Base-by-base conservation (phyloP, 1,140 invertebrate genomes). In the Lucilia sericata region DNA sequence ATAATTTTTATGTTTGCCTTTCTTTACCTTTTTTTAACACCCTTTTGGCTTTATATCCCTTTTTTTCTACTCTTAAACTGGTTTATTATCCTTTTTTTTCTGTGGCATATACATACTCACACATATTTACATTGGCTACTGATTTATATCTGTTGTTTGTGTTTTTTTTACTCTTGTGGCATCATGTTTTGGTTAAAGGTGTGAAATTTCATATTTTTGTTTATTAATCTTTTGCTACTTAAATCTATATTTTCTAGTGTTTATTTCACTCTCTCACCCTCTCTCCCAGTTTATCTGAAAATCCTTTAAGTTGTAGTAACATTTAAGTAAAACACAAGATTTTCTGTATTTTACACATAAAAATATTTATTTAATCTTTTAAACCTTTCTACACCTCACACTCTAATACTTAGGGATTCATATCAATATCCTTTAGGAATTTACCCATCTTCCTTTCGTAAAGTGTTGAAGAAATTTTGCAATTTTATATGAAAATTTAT, bases 131-230 rank as follows among this genome's bases (percentile, higher is more conserved):
- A 47, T 78, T 78, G 36, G 75, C n/a, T 47, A 42, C 42, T 42
- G 36, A 78, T 78, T 78, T 70, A 21, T 21, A 70, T 70, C 65
- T 19, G n/a, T 19, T 47, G 30, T 34, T 47, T 47, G 30, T 34
- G 34, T 36, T 34, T 5, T 74, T 74, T 74, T 25, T 30, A 21
- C 70, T 25, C 25, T 75, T 75, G 25, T 75, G 74, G 34, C 74
- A 36, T 76, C 30, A 80, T 80, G 47, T 80, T 80, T 80, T 80
- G 76, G 76, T 80, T 80, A 80, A 80, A 80, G 76, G 76, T 80
- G 76, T 80, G 76, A 80, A 49, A 80, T 80, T 80, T 80, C 76
- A 80, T 80, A 80, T 80, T 80, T 80, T 80, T 70, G 65, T 70
- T 70, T 70, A 70, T 51, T 80, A 80, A 80, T 80, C 76, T 49